These are phyloP conservation scores for Himalopsyche phryganea DNA, from an alignment of 1,140 invertebrate species.

Conservation along the genomic window DNA sequence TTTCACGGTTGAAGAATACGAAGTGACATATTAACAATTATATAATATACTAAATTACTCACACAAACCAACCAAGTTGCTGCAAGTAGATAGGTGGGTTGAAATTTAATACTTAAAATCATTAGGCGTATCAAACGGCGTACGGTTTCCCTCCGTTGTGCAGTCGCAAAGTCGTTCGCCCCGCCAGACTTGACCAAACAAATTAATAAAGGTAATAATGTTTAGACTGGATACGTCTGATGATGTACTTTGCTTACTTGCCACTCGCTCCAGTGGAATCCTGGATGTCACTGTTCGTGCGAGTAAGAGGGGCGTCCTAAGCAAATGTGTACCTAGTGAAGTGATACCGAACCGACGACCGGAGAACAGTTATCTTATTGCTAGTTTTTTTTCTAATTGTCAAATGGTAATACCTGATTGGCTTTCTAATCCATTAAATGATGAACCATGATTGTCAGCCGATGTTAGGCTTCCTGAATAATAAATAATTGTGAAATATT, in stretches of 20 bases:
- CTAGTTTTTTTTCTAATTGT: no score
- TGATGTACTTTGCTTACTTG: background rate
- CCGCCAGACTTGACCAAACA: slow-evolving; percentile 21
- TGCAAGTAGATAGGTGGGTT: no score
- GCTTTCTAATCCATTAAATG: no score
- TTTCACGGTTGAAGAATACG: no score
- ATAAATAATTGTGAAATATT: no score
- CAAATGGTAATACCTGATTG: no score
- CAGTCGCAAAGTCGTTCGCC: background rate
- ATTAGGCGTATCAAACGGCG: background rate
- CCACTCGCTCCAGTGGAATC: background rate
- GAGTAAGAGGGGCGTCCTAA: background rate
- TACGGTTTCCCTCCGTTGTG: background rate
- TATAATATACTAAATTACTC: no score
- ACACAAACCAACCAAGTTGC: no score
- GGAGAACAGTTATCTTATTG: background rate
- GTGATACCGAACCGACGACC: background rate
- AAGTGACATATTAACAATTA: no score
- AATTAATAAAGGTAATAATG: slow-evolving; percentile 32
- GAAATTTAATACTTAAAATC: no score
- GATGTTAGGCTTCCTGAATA: no score
- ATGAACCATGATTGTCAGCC: no score
- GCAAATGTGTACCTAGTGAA: background rate
- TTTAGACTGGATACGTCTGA: slow-evolving; percentile 14
- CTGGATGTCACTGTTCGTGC: background rate